Evolutionary conservation across 2,888 invertebrate genomes (phyloP).

Genomic region (Chrysopilus asiliformis): DNA sequence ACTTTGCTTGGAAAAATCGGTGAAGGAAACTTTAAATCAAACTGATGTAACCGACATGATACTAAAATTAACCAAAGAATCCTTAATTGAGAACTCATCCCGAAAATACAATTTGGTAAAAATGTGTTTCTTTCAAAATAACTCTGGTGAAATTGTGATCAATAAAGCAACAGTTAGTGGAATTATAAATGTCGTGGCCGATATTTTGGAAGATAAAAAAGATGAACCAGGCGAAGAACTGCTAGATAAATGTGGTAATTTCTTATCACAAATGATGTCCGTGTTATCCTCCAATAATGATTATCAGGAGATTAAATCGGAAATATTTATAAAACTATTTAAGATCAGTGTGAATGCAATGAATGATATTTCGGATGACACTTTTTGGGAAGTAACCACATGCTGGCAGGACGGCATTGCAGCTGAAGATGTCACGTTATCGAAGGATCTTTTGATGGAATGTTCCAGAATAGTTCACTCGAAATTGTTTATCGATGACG

Average conservation of each 20-base stretch:
- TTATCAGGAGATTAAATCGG: slow-evolving; percentile 29
- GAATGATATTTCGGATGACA: slow-evolving; percentile 34
- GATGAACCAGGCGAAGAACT: slow-evolving; percentile 21
- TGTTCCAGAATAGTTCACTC: slow-evolving; percentile 23
- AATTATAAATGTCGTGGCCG: slow-evolving; percentile 26
- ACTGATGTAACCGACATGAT: slow-evolving; percentile 23
- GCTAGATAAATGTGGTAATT: slow-evolving; percentile 39
- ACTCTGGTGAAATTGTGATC: slow-evolving; percentile 30
- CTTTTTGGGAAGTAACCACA: slow-evolving; percentile 42
- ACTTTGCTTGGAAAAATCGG: slow-evolving; percentile 27
- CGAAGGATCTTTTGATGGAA: slow-evolving; percentile 19
- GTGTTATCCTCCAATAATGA: slow-evolving; percentile 38
- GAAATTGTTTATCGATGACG: slow-evolving; percentile 10
- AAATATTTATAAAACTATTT: slow-evolving; percentile 38
- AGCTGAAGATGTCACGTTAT: slow-evolving; percentile 26
- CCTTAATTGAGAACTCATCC: slow-evolving; percentile 22
- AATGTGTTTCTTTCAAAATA: slow-evolving; percentile 35
- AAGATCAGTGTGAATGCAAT: slow-evolving; percentile 34
- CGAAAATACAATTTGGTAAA: slow-evolving; percentile 30
- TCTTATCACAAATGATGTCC: slow-evolving; percentile 40
- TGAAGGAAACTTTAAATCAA: slow-evolving; percentile 24
- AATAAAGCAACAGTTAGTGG: slow-evolving; percentile 25
- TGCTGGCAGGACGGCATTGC: slow-evolving; percentile 45
- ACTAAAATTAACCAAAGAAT: slow-evolving; percentile 23
- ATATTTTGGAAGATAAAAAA: slow-evolving; percentile 19